Evolutionary conservation across 1,140 invertebrate species (phyloP).

Genomic region (Spodoptera frugiperda): DNA sequence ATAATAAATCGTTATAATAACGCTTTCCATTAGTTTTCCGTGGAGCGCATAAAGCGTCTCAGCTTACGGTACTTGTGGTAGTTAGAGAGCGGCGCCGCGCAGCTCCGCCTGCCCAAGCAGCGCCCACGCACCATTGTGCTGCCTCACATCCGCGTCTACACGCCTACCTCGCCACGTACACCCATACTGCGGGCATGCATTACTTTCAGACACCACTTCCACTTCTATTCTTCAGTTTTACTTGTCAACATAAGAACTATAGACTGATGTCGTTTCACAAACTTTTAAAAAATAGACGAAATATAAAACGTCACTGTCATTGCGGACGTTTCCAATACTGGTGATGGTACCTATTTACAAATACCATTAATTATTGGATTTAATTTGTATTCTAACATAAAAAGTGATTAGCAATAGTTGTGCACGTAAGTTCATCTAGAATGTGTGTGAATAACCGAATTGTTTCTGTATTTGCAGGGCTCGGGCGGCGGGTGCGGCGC

Average conservation of each 20-base stretch:
- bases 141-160: constrained; percentile 35
- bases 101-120: constrained; percentile 28
- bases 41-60: constrained; percentile 44
- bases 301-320: constrained; percentile 49
- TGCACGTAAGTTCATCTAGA: background rate
- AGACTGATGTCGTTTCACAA: background rate
- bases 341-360: constrained; percentile 38
- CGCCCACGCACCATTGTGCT: constrained; percentile 57
- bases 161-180: background rate
- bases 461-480: constrained; percentile 71
- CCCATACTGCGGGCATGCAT: background rate
- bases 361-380: background rate
- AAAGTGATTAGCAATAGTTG: background rate
- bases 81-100: constrained; percentile 44
- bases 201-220: constrained; percentile 32
- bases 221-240: constrained; percentile 11
- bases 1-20: constrained; percentile 7
- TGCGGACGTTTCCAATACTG: constrained; percentile 27
- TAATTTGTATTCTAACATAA: background rate
- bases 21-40: constrained; percentile 34
- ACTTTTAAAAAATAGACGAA: constrained; percentile 7
- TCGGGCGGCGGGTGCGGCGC: constrained; percentile 84
- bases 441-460: constrained; percentile 17
- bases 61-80: constrained; percentile 64
- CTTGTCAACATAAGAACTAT: constrained; percentile 16